These are phyloP conservation scores for Piscicola geometra DNA, from an alignment of 2,888 invertebrate genomes.

Conservation along the genomic window DNA sequence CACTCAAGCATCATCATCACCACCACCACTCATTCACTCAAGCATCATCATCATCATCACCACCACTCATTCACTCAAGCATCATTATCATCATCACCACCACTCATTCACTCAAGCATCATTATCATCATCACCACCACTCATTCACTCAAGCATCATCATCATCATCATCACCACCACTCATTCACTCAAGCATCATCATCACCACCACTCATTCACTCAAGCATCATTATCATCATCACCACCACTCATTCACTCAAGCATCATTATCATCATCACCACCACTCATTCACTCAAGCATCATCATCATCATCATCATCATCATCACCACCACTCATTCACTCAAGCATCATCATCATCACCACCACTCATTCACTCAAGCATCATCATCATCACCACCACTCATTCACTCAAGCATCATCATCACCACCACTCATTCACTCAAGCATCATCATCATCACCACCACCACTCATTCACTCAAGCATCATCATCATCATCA, in stretches of 20 bases:
- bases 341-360: too few species aligned
- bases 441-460: conserved; percentile 28
- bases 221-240: too few species aligned
- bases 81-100: conserved; percentile 24
- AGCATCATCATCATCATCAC: conserved; percentile 30
- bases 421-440: conserved; percentile 30
- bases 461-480: conserved; percentile 8
- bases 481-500: background rate
- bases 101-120: conserved; percentile 28
- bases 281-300: too few species aligned
- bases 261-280: too few species aligned
- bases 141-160: background rate
- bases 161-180: too few species aligned
- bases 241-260: too few species aligned
- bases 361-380: too few species aligned
- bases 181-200: too few species aligned
- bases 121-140: conserved; percentile 29
- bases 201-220: too few species aligned
- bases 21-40: too few species aligned
- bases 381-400: conserved; percentile 29
- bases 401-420: conserved; percentile 18
- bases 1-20: too few species aligned
- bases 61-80: conserved; percentile 21
- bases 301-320: conserved; percentile 17
- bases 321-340: too few species aligned